Percentiles rank a stretch among this genome's conserved stretches.
phyloP scores from a whole-genome alignment of 2,797 vertebrate genomes.

The Onychomys leucogaster region DNA sequence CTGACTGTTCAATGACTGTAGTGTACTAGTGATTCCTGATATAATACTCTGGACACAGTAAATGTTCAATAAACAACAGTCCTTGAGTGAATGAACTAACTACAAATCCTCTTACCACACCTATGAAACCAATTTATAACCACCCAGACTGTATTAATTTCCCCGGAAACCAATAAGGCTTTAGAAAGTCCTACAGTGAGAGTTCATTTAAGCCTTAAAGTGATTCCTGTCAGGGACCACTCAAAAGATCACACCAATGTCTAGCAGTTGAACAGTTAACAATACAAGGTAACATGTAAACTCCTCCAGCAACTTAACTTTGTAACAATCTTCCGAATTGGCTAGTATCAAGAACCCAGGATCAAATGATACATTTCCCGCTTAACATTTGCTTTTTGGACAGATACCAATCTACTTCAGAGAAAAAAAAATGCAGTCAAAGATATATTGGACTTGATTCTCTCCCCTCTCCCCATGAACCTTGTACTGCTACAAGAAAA shows the following conservation, averaged over 20 bases:
- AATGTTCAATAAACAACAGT: conserved; percentile 61
- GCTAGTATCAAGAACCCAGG: conserved; percentile 23
- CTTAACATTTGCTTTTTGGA: conserved; percentile 29
- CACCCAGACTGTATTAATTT: conserved; percentile 47
- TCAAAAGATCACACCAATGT: conserved; percentile 53
- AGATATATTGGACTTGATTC: conserved; percentile 68
- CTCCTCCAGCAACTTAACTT: neutral
- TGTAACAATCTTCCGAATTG: conserved; percentile 61
- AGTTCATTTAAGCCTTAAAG: conserved; percentile 49
- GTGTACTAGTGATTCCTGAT: neutral
- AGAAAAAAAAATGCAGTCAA: conserved; percentile 28
- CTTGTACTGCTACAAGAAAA: conserved; percentile 74
- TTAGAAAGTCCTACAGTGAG: conserved; percentile 31
- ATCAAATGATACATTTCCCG: conserved; percentile 48
- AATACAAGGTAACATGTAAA: conserved; percentile 28
- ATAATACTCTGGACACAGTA: conserved; percentile 36
- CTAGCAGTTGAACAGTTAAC: conserved; percentile 46
- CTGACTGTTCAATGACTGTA: neutral
- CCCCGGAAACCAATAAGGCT: conserved; percentile 48
- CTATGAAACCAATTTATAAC: conserved; percentile 45
- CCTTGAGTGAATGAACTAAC: conserved; percentile 16
- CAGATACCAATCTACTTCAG: conserved; percentile 60
- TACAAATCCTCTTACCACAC: neutral
- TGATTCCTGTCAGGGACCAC: conserved; percentile 59
- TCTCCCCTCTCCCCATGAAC: conserved; percentile 2